Conservation (phyloP, 2,113 vertebrate genomes). For the Pyxicephalus adspersus region DNA sequence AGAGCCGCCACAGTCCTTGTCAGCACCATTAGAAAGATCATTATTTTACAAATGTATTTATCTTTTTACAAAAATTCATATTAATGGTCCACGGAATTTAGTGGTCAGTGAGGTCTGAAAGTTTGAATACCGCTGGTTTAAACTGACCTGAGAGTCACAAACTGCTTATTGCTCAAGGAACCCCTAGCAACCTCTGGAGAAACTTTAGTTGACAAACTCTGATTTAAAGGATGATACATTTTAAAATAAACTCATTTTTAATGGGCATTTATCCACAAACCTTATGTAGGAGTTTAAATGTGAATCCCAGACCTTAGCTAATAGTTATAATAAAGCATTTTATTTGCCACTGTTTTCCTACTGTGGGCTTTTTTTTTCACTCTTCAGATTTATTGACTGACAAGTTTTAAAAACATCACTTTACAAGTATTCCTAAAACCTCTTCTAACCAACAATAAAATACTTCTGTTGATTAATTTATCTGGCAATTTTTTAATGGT, state of each 20-base stretch:
- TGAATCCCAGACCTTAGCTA: background rate
- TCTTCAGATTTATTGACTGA: background rate
- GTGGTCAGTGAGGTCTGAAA: too few relatives aligned
- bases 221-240: too few relatives aligned
- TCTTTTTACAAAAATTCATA: too few relatives aligned
- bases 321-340: background rate
- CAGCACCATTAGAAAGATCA: too few relatives aligned
- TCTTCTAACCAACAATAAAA: background rate
- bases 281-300: background rate
- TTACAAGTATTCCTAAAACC: background rate
- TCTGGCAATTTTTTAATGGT: background rate
- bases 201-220: too few relatives aligned
- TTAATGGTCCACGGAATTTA: too few relatives aligned
- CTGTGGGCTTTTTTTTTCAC: background rate
- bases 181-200: too few relatives aligned
- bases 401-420: background rate
- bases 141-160: too few relatives aligned
- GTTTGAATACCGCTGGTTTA: too few relatives aligned
- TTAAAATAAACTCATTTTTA: background rate
- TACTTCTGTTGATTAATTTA: conserved; percentile 1
- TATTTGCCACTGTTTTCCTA: background rate
- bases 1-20: too few relatives aligned
- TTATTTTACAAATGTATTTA: too few relatives aligned
- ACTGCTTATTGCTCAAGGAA: too few relatives aligned
- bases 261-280: background rate